Evolutionary conservation across 1,140 invertebrate genomes (phyloP).

Genomic region (Elymnias hypermnestra): DNA sequence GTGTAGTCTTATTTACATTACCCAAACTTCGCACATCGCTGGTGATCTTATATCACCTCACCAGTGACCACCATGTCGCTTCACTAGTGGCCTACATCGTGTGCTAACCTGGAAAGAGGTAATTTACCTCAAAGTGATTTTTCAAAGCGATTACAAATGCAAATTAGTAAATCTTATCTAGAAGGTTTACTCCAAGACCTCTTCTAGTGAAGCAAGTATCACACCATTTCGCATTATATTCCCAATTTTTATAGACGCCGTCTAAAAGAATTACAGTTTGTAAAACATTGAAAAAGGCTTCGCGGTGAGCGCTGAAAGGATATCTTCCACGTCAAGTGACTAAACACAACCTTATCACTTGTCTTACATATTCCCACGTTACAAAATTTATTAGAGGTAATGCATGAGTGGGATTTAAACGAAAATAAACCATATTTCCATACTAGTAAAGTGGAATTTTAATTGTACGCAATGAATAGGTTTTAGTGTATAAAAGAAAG

Average conservation of each 20-base stretch:
- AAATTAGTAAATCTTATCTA: no score
- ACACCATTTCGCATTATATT: no score
- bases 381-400: slow-evolving; percentile 34
- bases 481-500: background rate
- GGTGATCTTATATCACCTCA: no score
- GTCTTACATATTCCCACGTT: slow-evolving; percentile 28
- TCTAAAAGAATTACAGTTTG: slow-evolving; percentile 1
- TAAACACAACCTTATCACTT: slow-evolving; percentile 28
- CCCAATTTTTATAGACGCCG: background rate
- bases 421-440: slow-evolving; percentile 4
- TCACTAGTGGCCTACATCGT: no score
- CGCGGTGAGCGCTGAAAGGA: slow-evolving; percentile 13
- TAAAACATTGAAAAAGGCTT: slow-evolving; percentile 16
- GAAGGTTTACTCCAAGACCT: no score
- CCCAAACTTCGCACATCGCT: no score
- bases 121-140: no score
- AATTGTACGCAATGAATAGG: slow-evolving; percentile 1
- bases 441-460: slow-evolving; percentile 6
- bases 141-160: no score
- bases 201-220: no score
- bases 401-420: slow-evolving; percentile 15
- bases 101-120: no score
- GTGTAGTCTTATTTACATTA: no score
- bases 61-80: no score
- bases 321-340: slow-evolving; percentile 22